A percentile compares a stretch with the other conserved stretches of the same genome.
These are phyloP conservation scores for Callipepla californica DNA, from an alignment of 2,113 vertebrate species.

Conservation along the genomic window DNA sequence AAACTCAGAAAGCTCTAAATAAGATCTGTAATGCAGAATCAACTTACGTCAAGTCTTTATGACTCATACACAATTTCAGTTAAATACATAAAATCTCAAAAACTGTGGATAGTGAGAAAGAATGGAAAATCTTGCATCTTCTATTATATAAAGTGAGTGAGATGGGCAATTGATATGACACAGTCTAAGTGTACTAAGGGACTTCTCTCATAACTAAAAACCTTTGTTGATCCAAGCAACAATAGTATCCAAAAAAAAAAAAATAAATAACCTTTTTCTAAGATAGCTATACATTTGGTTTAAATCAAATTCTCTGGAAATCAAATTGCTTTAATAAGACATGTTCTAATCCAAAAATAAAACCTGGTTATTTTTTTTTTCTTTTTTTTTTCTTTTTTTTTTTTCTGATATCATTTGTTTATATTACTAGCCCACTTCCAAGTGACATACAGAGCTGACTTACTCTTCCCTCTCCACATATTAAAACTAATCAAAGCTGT, in stretches of 20 bases:
- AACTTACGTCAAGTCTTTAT: not conserved
- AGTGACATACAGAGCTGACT: not conserved
- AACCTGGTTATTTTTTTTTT: not conserved
- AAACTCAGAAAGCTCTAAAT: not conserved
- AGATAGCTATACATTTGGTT: not conserved
- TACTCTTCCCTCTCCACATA: not conserved
- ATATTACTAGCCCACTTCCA: not conserved
- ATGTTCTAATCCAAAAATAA: not conserved
- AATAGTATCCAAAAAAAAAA: not conserved
- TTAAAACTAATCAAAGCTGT: not conserved
- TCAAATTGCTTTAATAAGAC: not conserved
- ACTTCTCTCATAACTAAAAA: not conserved
- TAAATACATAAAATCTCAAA: not conserved
- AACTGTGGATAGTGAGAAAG: not conserved
- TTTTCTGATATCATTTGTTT: not conserved
- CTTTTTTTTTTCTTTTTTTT: rapidly evolving
- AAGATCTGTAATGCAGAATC: not conserved
- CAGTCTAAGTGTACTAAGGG: not conserved
- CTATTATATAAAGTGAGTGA: not conserved
- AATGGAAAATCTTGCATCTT: not conserved
- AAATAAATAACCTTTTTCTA: not conserved
- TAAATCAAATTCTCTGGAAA: not conserved
- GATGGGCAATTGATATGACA: not conserved
- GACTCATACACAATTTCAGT: not conserved
- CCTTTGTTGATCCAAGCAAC: not conserved